phyloP scores from a whole-genome alignment of 2,888 invertebrate species.

The Thecophora atra region DNA sequence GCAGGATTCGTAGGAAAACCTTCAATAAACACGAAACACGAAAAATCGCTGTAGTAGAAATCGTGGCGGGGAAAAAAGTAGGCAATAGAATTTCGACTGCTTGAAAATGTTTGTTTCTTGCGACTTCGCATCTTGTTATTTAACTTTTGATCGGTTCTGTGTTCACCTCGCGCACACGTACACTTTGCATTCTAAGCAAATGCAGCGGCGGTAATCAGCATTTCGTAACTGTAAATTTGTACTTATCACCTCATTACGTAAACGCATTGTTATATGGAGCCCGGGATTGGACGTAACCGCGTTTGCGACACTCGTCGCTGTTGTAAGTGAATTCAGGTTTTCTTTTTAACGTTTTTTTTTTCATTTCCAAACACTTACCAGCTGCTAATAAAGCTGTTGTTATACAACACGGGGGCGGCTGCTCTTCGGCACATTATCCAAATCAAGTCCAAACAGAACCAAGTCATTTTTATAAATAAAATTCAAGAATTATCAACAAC shows the following conservation, averaged over 20 bases:
- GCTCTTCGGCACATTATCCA: neutral
- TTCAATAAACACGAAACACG: too few relatives aligned
- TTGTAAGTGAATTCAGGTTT: neutral
- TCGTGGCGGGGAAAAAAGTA: neutral
- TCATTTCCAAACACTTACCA: neutral
- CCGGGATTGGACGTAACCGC: slow-evolving; percentile 7
- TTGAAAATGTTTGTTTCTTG: neutral
- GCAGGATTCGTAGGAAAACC: neutral
- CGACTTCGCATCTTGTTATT: neutral
- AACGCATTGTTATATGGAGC: slow-evolving; percentile 12
- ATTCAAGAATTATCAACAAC: neutral
- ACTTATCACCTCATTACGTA: slow-evolving; percentile 12
- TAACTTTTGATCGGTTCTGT: neutral
- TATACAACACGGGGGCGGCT: neutral
- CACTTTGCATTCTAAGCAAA: neutral
- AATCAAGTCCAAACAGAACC: neutral
- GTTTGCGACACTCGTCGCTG: neutral
- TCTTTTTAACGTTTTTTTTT: too few relatives aligned
- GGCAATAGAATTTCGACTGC: neutral
- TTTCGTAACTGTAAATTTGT: slow-evolving; percentile 2
- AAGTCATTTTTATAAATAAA: slow-evolving; percentile 10
- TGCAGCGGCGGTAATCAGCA: neutral
- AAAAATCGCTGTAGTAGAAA: neutral
- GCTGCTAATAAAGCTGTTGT: neutral
- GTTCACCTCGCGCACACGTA: too few relatives aligned